Evolutionary conservation across 2,113 vertebrate genomes (phyloP).

Genomic region (Picathartes gymnocephalus): DNA sequence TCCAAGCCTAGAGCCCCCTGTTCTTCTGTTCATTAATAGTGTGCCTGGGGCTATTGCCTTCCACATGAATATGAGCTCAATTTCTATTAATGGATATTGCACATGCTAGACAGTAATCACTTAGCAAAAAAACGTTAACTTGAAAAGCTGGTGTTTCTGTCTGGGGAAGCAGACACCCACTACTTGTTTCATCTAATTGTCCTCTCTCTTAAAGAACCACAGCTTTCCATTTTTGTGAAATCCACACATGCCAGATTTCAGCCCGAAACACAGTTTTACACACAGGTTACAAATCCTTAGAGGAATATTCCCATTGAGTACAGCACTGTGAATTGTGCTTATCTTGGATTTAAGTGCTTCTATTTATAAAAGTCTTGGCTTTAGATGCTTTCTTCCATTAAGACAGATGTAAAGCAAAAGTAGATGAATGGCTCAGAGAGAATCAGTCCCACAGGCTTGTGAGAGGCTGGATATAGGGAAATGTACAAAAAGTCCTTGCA

Average conservation of each 20-base stretch:
- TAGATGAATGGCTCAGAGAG: background rate
- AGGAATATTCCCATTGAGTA: background rate
- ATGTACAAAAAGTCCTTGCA: background rate
- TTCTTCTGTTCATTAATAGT: background rate
- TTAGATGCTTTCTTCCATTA: background rate
- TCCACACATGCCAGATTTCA: background rate
- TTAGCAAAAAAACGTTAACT: background rate
- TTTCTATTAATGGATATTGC: background rate
- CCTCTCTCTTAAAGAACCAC: background rate
- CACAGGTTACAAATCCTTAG: background rate
- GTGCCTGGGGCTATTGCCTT: background rate
- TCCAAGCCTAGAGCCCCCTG: background rate
- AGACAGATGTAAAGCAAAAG: background rate
- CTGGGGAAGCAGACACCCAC: background rate
- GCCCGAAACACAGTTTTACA: background rate
- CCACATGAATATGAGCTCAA: background rate
- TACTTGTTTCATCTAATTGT: background rate
- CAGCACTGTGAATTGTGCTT: background rate
- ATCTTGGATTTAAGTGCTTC: conserved; percentile 13
- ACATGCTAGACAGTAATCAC: background rate
- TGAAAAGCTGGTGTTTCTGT: background rate
- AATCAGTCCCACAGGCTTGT: background rate
- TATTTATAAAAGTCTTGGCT: background rate
- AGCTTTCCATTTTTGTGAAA: background rate
- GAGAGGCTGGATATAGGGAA: background rate